Evolutionary conservation across 2,888 invertebrate genomes (phyloP).

Genomic region (Willowsia nigromaculata): DNA sequence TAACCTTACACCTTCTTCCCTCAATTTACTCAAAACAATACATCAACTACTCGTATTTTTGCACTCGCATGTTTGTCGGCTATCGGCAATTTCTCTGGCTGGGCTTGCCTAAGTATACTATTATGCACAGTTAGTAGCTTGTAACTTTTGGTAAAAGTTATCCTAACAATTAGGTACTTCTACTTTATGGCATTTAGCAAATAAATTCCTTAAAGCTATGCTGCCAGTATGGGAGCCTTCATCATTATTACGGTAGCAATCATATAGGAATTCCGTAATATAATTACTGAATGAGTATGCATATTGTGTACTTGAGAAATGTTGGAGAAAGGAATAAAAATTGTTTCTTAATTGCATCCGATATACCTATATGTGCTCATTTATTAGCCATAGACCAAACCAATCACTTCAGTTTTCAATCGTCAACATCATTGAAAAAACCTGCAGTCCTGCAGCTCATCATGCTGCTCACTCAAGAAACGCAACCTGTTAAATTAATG

Average conservation of each 20-base stretch:
- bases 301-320: too few species aligned
- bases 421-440: too few species aligned
- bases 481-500: not conserved
- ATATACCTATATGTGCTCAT: too few species aligned
- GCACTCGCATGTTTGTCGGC: too few species aligned
- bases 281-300: not conserved
- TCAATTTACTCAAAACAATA: not conserved
- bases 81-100: too few species aligned
- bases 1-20: constrained; percentile 46
- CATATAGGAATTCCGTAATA: not conserved
- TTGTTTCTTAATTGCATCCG: not conserved
- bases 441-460: too few species aligned
- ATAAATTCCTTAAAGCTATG: not conserved
- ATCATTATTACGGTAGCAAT: not conserved
- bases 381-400: too few species aligned
- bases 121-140: not conserved
- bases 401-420: not conserved
- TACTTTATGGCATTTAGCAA: not conserved
- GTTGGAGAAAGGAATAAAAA: not conserved
- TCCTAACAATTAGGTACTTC: not conserved
- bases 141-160: not conserved
- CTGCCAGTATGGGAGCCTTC: too few species aligned
- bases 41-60: too few species aligned
- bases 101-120: not conserved
- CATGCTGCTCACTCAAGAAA: not conserved